phyloP scores from a whole-genome alignment of 2,113 vertebrate genomes.

The Sinocyclocheilus rhinocerous region DNA sequence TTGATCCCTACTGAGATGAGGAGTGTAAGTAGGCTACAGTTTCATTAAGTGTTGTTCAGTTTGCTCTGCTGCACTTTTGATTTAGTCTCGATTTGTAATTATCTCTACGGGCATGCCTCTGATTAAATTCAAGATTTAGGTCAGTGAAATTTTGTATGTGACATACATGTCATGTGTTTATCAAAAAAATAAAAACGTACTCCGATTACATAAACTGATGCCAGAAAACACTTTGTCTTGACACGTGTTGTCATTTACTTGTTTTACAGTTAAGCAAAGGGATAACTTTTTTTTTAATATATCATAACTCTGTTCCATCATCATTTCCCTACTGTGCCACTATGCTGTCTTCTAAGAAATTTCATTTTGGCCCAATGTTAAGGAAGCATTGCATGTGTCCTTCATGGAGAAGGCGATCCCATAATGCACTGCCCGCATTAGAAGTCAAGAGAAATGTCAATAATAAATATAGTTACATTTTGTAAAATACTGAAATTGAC shows the following conservation, averaged over 20 bases:
- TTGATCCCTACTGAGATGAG: background rate
- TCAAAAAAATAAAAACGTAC: background rate
- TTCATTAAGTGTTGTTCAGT: background rate
- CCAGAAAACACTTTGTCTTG: background rate
- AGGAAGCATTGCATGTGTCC: no score
- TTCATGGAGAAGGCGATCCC: no score
- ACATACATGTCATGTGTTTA: background rate
- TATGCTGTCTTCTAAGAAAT: background rate
- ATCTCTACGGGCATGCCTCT: background rate
- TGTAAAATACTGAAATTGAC: no score
- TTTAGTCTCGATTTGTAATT: conserved; percentile 9
- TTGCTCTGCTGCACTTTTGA: background rate
- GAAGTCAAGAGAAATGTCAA: no score
- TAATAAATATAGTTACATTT: no score
- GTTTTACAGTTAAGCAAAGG: background rate
- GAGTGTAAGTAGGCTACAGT: background rate
- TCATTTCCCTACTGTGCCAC: background rate
- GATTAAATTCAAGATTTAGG: conserved; percentile 12
- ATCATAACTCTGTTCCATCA: background rate
- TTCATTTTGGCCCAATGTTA: no score
- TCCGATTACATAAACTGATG: background rate
- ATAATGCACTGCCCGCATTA: no score
- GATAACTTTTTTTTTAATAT: background rate
- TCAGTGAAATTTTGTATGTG: background rate
- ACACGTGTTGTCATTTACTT: background rate